Conservation (phyloP, 2,113 vertebrate genomes). For the Proteles cristata region DNA sequence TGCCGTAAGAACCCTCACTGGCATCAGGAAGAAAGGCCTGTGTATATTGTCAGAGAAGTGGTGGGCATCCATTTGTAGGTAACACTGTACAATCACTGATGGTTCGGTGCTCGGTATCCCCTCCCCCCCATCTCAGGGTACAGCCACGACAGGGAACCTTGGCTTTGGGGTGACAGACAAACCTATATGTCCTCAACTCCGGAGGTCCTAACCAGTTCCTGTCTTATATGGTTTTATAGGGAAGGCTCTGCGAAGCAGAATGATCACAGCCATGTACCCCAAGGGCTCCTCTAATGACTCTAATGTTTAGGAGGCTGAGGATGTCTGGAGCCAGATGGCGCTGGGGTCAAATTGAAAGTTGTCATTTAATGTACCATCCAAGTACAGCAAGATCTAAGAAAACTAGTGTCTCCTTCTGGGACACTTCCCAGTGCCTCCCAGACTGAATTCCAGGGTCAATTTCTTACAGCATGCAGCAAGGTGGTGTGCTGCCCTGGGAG, state of each 20-base stretch:
- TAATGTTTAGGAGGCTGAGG: too few relatives aligned
- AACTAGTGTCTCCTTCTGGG: too few relatives aligned
- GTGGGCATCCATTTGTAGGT: not conserved
- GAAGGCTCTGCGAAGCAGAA: not conserved
- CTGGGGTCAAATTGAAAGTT: not conserved
- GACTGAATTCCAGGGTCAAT: not conserved
- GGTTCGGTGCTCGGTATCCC: fast-evolving
- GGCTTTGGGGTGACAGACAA: not conserved
- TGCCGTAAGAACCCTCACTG: not conserved
- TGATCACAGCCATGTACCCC: not conserved
- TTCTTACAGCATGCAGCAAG: not conserved
- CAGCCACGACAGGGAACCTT: not conserved
- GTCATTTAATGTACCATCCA: not conserved
- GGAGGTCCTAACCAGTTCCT: not conserved
- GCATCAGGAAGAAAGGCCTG: not conserved
- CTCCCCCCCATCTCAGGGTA: too few relatives aligned
- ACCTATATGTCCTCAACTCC: not conserved
- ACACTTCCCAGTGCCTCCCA: not conserved
- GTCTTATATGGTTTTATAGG: not conserved
- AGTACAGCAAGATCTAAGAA: not conserved
- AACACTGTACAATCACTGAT: fast-evolving
- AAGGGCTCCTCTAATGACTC: not conserved
- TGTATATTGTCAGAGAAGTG: not conserved
- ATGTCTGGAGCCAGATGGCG: not conserved
- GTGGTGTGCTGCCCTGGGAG: not conserved